Conservation (phyloP, 2,888 invertebrate genomes). For the Melanchra persicariae region DNA sequence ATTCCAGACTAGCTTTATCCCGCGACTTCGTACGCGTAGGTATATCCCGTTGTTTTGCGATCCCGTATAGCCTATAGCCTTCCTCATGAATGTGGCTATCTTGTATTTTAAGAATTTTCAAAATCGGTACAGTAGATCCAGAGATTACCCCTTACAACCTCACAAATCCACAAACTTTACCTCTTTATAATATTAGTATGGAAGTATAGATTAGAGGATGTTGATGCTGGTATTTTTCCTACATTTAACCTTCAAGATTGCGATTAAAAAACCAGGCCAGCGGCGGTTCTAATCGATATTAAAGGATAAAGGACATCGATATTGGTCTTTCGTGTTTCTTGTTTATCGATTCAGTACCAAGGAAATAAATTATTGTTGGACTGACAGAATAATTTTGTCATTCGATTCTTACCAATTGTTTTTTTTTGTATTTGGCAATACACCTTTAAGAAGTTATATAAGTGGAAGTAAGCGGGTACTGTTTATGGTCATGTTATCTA, state of each 20-base stretch:
- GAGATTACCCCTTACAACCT: too few relatives aligned
- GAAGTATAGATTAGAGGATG: neutral
- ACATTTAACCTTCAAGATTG: constrained; percentile 2
- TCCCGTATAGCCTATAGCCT: too few relatives aligned
- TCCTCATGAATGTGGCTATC: too few relatives aligned
- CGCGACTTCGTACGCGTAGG: too few relatives aligned
- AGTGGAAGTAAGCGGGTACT: neutral
- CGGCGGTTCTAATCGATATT: neutral
- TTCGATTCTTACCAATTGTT: constrained; percentile 1
- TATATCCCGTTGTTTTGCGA: too few relatives aligned
- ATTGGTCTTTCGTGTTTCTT: neutral
- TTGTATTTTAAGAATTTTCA: too few relatives aligned
- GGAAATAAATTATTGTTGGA: neutral
- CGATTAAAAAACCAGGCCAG: neutral
- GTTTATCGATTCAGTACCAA: neutral
- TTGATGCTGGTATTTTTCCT: constrained; percentile 6
- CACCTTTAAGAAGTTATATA: neutral
- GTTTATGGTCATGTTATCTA: neutral
- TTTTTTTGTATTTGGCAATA: neutral
- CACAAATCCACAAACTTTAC: too few relatives aligned
- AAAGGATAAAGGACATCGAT: neutral
- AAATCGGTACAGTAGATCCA: too few relatives aligned
- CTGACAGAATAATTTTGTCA: constrained; percentile 4
- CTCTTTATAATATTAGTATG: too few relatives aligned
- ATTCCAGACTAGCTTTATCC: too few relatives aligned